phyloP scores from a whole-genome alignment of 2,888 invertebrate species.

The Scelioninae gen. 2 region DNA sequence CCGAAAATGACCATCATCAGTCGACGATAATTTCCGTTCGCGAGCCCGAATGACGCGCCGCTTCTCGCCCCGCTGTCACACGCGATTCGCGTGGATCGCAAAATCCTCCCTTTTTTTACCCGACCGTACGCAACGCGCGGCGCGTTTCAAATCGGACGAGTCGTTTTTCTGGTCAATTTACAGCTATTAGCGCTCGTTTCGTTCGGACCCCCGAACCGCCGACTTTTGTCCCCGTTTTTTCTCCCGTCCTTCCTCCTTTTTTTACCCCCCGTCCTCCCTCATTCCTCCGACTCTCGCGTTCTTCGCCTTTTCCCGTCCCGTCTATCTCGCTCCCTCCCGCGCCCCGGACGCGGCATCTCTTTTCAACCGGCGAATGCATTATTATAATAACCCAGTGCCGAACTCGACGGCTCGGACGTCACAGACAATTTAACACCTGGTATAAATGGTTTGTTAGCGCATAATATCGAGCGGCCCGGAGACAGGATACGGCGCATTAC shows the following conservation, averaged over 20 bases:
- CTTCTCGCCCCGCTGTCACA: conserved; percentile 37
- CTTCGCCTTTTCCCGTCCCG: conserved; percentile 23
- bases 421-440: conserved; percentile 75
- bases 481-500: conserved; percentile 74
- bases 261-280: conserved; percentile 1
- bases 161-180: conserved; percentile 70
- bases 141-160: conserved; percentile 56
- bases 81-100: conserved; percentile 42
- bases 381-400: conserved; percentile 61
- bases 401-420: conserved; percentile 70
- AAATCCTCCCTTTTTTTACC: conserved; percentile 45
- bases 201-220: conserved; percentile 41
- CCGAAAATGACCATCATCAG: conserved; percentile 28
- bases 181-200: conserved; percentile 66
- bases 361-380: conserved; percentile 34
- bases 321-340: conserved; percentile 30
- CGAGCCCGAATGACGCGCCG: conserved; percentile 40
- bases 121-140: conserved; percentile 32
- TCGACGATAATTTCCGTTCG: conserved; percentile 17
- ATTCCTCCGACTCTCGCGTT: conserved; percentile 11
- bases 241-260: conserved; percentile 46
- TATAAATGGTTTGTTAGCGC: conserved; percentile 74
- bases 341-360: conserved; percentile 43
- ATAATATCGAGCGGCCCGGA: conserved; percentile 69
- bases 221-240: no score